These are phyloP conservation scores for Todiramphus chloris DNA, from an alignment of 2,113 vertebrate species.

Conservation along the genomic window DNA sequence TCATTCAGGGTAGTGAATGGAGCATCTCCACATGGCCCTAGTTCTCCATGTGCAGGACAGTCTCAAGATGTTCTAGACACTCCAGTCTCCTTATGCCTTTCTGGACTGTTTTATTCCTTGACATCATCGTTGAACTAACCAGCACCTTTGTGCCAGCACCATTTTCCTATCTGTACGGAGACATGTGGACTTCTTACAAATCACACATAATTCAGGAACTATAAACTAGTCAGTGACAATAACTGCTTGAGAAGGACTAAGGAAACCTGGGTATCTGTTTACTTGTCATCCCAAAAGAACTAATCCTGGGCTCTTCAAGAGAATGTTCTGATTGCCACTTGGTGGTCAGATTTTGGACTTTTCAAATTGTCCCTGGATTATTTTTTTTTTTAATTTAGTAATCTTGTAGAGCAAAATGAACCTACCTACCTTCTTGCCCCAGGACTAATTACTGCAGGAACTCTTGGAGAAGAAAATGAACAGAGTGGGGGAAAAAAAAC, in stretches of 20 bases:
- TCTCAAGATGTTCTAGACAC: background rate
- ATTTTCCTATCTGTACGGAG: background rate
- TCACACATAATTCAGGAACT: background rate
- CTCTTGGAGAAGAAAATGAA: background rate
- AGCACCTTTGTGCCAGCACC: background rate
- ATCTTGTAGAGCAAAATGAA: background rate
- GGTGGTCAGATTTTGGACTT: background rate
- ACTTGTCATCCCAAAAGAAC: background rate
- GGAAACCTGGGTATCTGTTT: background rate
- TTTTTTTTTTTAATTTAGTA: background rate
- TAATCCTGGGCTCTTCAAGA: background rate
- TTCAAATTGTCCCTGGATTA: background rate
- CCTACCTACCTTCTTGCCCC: no score
- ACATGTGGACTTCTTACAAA: background rate
- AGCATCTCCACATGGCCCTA: background rate
- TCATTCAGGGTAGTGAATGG: background rate
- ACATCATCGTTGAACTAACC: background rate
- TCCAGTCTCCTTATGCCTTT: background rate
- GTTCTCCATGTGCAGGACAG: background rate
- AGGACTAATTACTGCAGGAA: background rate
- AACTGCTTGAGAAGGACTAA: background rate
- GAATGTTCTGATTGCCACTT: background rate
- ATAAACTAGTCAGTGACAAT: background rate
- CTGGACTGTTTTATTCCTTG: background rate
- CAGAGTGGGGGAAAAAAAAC: background rate